These are phyloP conservation scores for Bathynomus jamesi DNA, from an alignment of 1,140 invertebrate species.

Conservation along the genomic window DNA sequence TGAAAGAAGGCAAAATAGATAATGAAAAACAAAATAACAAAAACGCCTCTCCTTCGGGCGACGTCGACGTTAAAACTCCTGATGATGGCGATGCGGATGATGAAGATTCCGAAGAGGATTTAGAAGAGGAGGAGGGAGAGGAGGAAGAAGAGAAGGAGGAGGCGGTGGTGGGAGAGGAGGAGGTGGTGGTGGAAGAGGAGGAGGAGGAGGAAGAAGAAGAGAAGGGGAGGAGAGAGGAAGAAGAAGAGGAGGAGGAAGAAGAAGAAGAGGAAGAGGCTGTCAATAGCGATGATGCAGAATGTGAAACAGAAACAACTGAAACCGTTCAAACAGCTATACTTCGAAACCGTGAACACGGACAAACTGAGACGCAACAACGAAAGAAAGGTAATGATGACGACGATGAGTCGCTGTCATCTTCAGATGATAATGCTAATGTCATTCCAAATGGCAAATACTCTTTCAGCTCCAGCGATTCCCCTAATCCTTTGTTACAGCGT, in stretches of 20 bases:
- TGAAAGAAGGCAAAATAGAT: neutral
- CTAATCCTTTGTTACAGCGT: conserved; percentile 13
- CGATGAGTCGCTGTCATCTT: conserved; percentile 1
- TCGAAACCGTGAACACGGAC: neutral
- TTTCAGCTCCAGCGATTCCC: neutral
- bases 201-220: conserved; percentile 13
- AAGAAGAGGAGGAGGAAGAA: conserved; percentile 19
- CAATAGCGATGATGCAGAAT: conserved; percentile 4
- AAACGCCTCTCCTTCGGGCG: neutral
- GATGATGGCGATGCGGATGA: conserved; percentile 4
- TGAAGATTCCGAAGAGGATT: conserved; percentile 5
- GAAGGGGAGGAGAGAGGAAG: neutral
- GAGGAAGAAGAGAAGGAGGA: too few species aligned
- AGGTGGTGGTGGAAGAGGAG: neutral
- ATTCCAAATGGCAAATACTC: neutral
- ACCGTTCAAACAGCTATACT: neutral
- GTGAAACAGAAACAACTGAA: neutral
- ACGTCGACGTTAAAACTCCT: neutral
- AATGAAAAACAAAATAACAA: conserved; percentile 3
- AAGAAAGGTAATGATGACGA: neutral
- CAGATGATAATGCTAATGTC: neutral
- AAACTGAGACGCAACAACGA: neutral
- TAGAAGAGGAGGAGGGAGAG: too few species aligned
- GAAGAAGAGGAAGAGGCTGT: conserved; percentile 2
- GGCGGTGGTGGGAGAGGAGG: conserved; percentile 1